Conservation (phyloP, 2,888 invertebrate species). For the Timandra comae region DNA sequence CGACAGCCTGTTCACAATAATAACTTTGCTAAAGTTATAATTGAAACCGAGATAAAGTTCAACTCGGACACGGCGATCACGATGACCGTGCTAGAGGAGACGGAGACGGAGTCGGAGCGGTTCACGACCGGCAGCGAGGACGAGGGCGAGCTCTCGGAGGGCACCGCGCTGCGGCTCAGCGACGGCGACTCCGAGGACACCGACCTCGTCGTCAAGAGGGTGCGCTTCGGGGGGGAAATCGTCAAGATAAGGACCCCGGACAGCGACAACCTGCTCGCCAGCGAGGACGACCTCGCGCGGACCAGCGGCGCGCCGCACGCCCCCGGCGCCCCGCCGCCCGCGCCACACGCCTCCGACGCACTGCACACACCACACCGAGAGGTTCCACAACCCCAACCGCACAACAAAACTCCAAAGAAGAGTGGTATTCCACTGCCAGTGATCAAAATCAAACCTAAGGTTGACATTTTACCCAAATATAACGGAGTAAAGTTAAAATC, state of each 20-base stretch:
- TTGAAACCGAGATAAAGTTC: constrained; percentile 90
- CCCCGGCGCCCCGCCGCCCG: no score
- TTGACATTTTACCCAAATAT: constrained; percentile 32
- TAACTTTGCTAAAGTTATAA: constrained; percentile 81
- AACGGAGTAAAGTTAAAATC: constrained; percentile 61
- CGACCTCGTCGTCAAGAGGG: constrained; percentile 79
- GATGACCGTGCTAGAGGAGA: constrained; percentile 88
- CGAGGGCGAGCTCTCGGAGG: constrained; percentile 63
- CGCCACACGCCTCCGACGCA: no score
- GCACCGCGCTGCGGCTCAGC: constrained; percentile 77
- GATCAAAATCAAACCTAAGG: constrained; percentile 44
- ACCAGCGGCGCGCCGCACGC: no score
- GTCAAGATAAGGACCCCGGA: constrained; percentile 91
- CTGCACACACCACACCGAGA: no score
- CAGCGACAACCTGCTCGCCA: constrained; percentile 82
- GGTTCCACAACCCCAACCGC: constrained; percentile 29
- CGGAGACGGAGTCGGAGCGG: constrained; percentile 64
- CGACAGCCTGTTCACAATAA: constrained; percentile 42
- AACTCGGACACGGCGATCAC: constrained; percentile 88
- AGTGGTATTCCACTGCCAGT: constrained; percentile 66
- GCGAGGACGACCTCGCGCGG: constrained; percentile 65
- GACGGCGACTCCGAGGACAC: constrained; percentile 79
- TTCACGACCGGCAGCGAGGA: constrained; percentile 64
- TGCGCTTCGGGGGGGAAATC: constrained; percentile 91
- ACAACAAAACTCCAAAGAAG: constrained; percentile 38